Base-by-base conservation (phyloP, 2,797 vertebrate genomes). In the Lepilemur septentrionalis region DNA sequence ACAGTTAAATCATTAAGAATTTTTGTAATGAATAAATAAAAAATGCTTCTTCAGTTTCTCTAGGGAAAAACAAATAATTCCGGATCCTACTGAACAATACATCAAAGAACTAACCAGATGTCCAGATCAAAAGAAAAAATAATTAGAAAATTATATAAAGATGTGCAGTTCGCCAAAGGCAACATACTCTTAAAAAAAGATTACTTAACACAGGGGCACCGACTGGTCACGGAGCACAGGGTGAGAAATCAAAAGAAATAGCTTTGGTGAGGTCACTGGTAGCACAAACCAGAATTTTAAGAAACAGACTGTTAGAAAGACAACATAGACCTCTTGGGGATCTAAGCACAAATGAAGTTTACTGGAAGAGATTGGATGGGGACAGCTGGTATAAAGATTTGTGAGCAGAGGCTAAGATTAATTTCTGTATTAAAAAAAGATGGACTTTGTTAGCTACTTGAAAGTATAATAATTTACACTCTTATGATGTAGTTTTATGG, bases 31-130 rank as follows among this genome's bases (percentile, higher is more conserved):
- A 97, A 91, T 73, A 89, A 61, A 90, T 67, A 57, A 57, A 88
- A 93, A 89, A 63, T 65, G 22, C 13, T 28, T 86, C 80, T 73
- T 84, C 30, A 89, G 20, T 35, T 93, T 95, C 86, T 96, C 89
- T 65, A 63, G 80, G 46, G 59, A 93, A 93, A 97, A 94, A 78
- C 80, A 97, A 97, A 94, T 94, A 97, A 94, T 94, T 86, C 70
- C 76, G 20, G 32, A 72, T 92, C 61, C 91, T 78, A 67, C 15
- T 93, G 95, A 97, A 96, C 70, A 96, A 94, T 81, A 94, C 91
- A 98, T 97, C 96, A 97, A 97, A 97, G 97, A 96, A 91, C 79
- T 89, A 94, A n/a, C 91, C 97, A 97, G 95, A 98, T 97, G 96
- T 95, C 96, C 93, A 96, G 70, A 97, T 97, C 97, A 97, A 97